Evolutionary conservation across 2,888 invertebrate species (phyloP).

Genomic region (Shargacucullia verbasci): DNA sequence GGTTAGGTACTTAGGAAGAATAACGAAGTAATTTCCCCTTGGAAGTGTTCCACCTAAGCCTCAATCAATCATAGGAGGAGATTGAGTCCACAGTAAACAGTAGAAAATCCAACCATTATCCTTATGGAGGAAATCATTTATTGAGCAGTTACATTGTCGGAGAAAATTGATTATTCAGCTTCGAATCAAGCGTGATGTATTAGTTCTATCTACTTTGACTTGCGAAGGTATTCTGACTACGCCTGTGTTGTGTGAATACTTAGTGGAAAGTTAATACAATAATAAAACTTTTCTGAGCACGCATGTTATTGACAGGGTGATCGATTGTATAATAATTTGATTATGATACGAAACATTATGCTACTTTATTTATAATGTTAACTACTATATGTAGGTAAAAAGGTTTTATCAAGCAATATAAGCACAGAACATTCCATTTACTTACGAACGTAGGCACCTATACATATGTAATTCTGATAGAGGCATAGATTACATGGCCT

Average conservation of each 20-base stretch:
- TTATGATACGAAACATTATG: slow-evolving; percentile 22
- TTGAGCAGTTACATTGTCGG: slow-evolving; percentile 68
- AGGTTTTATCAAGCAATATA: slow-evolving; percentile 17
- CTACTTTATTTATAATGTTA: slow-evolving; percentile 16
- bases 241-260: slow-evolving; percentile 20
- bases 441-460: slow-evolving; percentile 10
- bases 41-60: slow-evolving; percentile 77
- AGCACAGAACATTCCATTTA: slow-evolving; percentile 26
- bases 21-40: slow-evolving; percentile 76
- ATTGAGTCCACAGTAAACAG: slow-evolving; percentile 80
- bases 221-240: slow-evolving; percentile 25
- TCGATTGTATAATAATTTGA: slow-evolving; percentile 47
- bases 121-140: slow-evolving; percentile 76
- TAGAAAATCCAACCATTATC: slow-evolving; percentile 76
- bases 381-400: slow-evolving; percentile 5
- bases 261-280: slow-evolving; percentile 39
- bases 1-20: slow-evolving; percentile 61
- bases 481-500: slow-evolving; percentile 20
- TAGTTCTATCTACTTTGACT: slow-evolving; percentile 54
- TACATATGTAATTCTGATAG: slow-evolving; percentile 29
- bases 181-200: slow-evolving; percentile 63
- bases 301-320: slow-evolving; percentile 50
- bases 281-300: slow-evolving; percentile 39
- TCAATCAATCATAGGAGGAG: slow-evolving; percentile 79
- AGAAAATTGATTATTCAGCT: slow-evolving; percentile 69